Evolutionary conservation across 37 sponge, comb jelly and placozoan genomes (phyloP), one percentile per base, ranked within the genome.

Genomic region (Chondrosia reniformis): DNA sequence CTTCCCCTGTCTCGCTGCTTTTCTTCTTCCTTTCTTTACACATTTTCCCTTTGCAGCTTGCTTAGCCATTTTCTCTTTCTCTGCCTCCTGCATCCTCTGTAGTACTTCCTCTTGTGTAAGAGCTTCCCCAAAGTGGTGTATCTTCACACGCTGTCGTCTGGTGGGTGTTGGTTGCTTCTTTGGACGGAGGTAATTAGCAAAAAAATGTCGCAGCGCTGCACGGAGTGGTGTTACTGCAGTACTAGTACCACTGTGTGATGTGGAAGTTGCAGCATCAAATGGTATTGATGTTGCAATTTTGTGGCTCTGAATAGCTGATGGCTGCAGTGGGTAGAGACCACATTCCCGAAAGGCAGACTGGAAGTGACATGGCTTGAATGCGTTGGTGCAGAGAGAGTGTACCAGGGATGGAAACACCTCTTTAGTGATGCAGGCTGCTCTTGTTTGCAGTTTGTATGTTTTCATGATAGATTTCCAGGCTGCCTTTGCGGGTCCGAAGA

Each of bases 381-480:
- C 64, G n/a, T 19, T 30, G 36, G 75, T 46, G 73, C 80, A 80
- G 40, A 80, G 55, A 7, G 25, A 46, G 24, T 58, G 30, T 19
- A 81, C 31, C 3, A 87, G 45, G 1, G 46, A 34, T 62, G 88
- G 88, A 37, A 87, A 87, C 21, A 61, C 76, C 28, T 81, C 57
- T 34, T 83, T 87, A 1, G 77, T 77, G 27, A 86, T 54, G 22
- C 22, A 31, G 1, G 73, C 82, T 22, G 73, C 83, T 57, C 78
- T 45, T 24, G 88, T 75, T 31, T 67, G 72, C 0, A 79, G 30
- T 49, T 83, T 55, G 43, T 79, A 41, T 33, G 45, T 30, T 58
- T 83, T 87, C 34, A 87, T 12, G 15, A 87, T 74, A 7, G 64
- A 61, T n/a, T 41, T 55, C 88, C 88, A 83, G 31, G 79, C 76